A percentile compares a stretch with the other conserved stretches of the same genome.
Evolutionary conservation across 2,797 vertebrate genomes (phyloP).

Genomic region (Myotis myotis): DNA sequence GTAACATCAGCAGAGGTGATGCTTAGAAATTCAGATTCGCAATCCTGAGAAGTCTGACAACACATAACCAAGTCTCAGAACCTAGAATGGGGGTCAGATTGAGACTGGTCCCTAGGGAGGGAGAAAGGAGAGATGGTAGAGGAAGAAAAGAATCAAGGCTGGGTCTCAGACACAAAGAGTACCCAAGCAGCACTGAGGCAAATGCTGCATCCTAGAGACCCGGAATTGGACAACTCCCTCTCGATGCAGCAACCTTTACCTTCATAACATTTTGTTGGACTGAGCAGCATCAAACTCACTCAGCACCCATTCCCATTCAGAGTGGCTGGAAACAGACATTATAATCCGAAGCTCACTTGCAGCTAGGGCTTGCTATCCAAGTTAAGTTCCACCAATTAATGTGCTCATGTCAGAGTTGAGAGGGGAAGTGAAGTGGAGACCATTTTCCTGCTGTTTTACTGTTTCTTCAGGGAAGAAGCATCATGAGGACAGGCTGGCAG

Average conservation of each 20-base stretch:
- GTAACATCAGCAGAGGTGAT: neutral
- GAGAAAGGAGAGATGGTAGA: neutral
- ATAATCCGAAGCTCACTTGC: neutral
- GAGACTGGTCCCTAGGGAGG: neutral
- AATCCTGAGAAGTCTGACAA: neutral
- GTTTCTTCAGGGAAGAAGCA: neutral
- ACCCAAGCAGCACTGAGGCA: neutral
- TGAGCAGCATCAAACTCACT: neutral
- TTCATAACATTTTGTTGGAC: neutral
- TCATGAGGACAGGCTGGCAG: neutral
- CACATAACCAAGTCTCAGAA: neutral
- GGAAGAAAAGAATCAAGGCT: neutral
- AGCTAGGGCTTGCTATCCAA: neutral
- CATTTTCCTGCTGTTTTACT: neutral
- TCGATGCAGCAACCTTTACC: neutral
- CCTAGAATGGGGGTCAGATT: neutral
- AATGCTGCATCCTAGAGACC: neutral
- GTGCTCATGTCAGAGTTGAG: neutral
- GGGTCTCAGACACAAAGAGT: neutral
- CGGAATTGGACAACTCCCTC: neutral
- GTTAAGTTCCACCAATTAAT: neutral
- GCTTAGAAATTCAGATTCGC: neutral
- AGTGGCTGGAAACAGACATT: neutral
- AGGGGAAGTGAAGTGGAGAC: neutral
- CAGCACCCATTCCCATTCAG: neutral